Conservation (phyloP, 2,113 vertebrate species). For the Archocentrus centrarchus region DNA sequence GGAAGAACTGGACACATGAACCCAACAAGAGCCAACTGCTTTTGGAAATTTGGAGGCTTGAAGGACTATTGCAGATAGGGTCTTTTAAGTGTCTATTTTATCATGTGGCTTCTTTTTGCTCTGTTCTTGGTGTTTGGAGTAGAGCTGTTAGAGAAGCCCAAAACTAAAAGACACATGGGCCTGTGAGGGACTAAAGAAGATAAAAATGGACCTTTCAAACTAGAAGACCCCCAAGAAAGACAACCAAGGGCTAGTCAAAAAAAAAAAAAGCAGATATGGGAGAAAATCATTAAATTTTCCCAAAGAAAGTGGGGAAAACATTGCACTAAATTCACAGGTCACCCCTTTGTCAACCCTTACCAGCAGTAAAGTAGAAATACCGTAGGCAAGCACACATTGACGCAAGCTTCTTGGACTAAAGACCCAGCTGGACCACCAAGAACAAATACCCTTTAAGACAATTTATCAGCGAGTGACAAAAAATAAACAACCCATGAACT, state of each 20-base stretch:
- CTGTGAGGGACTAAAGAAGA: constrained; percentile 26
- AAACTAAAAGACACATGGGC: constrained; percentile 27
- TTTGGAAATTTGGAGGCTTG: constrained; percentile 31
- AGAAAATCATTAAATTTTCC: constrained; percentile 50
- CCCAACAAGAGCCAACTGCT: constrained; percentile 25
- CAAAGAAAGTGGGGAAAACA: constrained; percentile 62
- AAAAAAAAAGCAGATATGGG: constrained; percentile 46
- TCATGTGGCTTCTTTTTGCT: constrained; percentile 47
- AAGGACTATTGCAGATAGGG: constrained; percentile 46
- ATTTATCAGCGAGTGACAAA: constrained; percentile 57
- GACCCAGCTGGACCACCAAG: constrained; percentile 65
- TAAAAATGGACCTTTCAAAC: constrained; percentile 41
- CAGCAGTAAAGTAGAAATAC: constrained; percentile 71
- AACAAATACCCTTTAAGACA: constrained; percentile 76
- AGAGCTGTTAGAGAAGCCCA: constrained; percentile 11
- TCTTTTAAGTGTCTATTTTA: constrained; percentile 55
- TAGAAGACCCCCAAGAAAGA: constrained; percentile 54
- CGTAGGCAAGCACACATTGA: constrained; percentile 68
- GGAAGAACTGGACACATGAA: constrained; percentile 40
- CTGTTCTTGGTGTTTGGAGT: constrained; percentile 24
- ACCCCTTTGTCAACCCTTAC: constrained; percentile 52
- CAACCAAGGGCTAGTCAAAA: constrained; percentile 73
- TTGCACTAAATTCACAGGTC: constrained; percentile 77
- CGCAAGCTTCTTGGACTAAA: constrained; percentile 60
- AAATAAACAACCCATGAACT: constrained; percentile 1